Conservation (phyloP, 2,888 invertebrate species). For the Rotaria sp. region DNA sequence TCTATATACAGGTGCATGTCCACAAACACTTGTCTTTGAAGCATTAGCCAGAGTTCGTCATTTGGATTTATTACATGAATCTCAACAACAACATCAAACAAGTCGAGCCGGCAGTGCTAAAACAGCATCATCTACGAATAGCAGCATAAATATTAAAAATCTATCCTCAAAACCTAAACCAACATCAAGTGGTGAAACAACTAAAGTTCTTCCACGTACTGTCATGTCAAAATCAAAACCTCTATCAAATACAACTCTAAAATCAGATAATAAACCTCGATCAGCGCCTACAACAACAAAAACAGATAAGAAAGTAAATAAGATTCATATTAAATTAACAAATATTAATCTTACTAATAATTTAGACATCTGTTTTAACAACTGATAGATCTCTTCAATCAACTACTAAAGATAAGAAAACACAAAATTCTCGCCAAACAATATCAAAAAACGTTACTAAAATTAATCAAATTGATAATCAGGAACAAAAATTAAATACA, state of each 20-base stretch:
- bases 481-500: too few species aligned
- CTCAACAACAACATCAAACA: neutral
- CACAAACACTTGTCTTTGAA: constrained; percentile 16
- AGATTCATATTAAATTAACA: neutral
- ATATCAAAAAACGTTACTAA: neutral
- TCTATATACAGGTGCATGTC: constrained; percentile 11
- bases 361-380: neutral
- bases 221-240: neutral
- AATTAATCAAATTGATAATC: neutral
- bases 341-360: neutral
- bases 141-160: neutral
- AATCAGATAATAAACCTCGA: neutral
- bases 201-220: neutral
- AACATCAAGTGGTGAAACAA: neutral
- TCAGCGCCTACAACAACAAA: neutral
- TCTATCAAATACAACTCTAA: neutral
- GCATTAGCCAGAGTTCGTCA: neutral
- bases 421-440: neutral
- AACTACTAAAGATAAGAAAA: neutral
- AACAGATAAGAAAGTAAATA: neutral
- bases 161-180: neutral
- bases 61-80: neutral
- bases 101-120: neutral
- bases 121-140: neutral
- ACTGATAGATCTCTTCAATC: neutral